These are phyloP conservation scores for Scaptodrosophila lebanonensis DNA, from an alignment of 1,140 invertebrate genomes.

Conservation along the genomic window DNA sequence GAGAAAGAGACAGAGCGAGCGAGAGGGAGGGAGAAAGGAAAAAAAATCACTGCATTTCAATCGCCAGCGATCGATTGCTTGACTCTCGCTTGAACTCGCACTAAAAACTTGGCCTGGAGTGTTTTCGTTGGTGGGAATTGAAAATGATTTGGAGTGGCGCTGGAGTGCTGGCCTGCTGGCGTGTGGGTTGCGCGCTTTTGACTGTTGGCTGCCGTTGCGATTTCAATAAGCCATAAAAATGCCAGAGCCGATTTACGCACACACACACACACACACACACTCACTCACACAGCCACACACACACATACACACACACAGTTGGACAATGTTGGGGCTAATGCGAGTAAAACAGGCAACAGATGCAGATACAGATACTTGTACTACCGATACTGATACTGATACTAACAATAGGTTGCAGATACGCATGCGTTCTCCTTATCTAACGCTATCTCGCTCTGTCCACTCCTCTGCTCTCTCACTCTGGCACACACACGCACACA, in stretches of 20 bases:
- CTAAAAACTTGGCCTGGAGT: too few relatives aligned
- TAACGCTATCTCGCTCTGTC: too few relatives aligned
- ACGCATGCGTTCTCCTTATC: slow-evolving; percentile 26
- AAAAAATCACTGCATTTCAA: too few relatives aligned
- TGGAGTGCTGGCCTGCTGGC: slow-evolving; percentile 24
- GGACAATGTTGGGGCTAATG: slow-evolving; percentile 18
- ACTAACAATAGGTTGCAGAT: too few relatives aligned
- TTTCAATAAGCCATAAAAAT: slow-evolving; percentile 66
- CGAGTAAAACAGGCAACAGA: slow-evolving; percentile 37
- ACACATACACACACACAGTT: slow-evolving; percentile 30
- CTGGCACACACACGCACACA: not conserved
- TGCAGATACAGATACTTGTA: too few relatives aligned
- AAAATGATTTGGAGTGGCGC: slow-evolving; percentile 18
- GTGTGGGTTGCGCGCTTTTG: slow-evolving; percentile 56
- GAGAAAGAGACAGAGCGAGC: too few relatives aligned
- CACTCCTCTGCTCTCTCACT: too few relatives aligned
- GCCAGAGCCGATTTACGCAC: slow-evolving; percentile 16
- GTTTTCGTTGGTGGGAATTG: slow-evolving; percentile 4
- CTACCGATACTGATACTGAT: too few relatives aligned
- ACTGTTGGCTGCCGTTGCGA: slow-evolving; percentile 41
- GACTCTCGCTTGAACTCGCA: too few relatives aligned
- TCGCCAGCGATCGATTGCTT: too few relatives aligned
- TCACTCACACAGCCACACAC: slow-evolving; percentile 21
- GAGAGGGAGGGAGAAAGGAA: too few relatives aligned
- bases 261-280: slow-evolving; percentile 26